Evolutionary conservation across 2,888 invertebrate genomes (phyloP).

Genomic region (Pandemis corylana): DNA sequence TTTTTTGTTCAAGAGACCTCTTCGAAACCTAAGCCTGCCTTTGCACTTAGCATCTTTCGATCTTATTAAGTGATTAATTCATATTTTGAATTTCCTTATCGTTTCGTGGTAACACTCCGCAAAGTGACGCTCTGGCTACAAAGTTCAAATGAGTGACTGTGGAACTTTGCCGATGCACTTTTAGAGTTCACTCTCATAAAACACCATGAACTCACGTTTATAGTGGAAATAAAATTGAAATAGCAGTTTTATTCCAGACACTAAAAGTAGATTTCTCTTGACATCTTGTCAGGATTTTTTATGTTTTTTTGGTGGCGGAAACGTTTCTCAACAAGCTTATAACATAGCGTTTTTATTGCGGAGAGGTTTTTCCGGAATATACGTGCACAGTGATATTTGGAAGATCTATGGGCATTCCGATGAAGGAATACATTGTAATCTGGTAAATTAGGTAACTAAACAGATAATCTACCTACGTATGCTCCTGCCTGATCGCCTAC

Average conservation of each 20-base stretch:
- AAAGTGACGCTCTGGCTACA: conserved; percentile 16
- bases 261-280: neutral
- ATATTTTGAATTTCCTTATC: too few species aligned
- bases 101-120: neutral
- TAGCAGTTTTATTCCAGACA: conserved; percentile 3
- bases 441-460: too few species aligned
- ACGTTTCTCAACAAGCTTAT: neutral
- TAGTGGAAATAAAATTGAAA: conserved; percentile 11
- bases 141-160: conserved; percentile 33
- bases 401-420: too few species aligned
- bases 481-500: neutral
- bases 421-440: too few species aligned
- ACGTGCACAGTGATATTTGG: too few species aligned
- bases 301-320: neutral
- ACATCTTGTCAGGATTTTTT: neutral
- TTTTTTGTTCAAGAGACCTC: too few species aligned
- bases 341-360: neutral
- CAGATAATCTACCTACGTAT: too few species aligned
- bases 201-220: neutral
- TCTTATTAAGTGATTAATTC: too few species aligned
- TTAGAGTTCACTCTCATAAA: conserved; percentile 15
- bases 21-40: too few species aligned
- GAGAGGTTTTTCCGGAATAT: too few species aligned
- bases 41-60: too few species aligned
- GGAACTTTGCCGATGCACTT: conserved; percentile 33